Conservation (phyloP, 2,888 invertebrate genomes). For the Choristoneura rosaceana region DNA sequence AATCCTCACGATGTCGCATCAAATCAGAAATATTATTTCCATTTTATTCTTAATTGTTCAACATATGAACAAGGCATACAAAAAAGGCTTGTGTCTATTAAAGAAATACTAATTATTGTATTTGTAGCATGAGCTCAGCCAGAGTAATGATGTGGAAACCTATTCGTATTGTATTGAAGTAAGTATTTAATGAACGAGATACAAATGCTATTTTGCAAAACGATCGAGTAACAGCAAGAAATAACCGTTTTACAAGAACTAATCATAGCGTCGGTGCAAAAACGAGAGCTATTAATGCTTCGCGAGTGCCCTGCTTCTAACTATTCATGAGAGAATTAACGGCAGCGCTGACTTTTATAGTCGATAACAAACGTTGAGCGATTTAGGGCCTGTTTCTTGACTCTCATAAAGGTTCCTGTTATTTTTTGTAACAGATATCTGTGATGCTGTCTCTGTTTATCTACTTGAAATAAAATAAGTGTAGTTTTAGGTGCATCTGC, state of each 20-base stretch:
- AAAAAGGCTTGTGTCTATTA: too few species aligned
- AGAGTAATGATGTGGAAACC: conserved; percentile 76
- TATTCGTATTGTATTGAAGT: conserved; percentile 53
- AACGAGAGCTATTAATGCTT: conserved; percentile 72
- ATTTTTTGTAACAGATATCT: too few species aligned
- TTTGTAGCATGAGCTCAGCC: conserved; percentile 47
- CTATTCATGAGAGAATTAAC: conserved; percentile 79
- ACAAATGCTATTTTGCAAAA: conserved; percentile 73
- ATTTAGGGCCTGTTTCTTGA: conserved; percentile 44
- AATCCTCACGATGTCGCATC: neutral
- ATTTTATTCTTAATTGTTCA: conserved; percentile 9
- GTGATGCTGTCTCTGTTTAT: too few species aligned
- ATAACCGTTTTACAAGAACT: conserved; percentile 78
- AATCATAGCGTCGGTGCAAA: conserved; percentile 78
- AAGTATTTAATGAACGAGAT: conserved; percentile 60
- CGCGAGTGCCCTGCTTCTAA: conserved; percentile 66
- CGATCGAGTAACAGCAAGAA: conserved; percentile 74
- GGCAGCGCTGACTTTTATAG: conserved; percentile 52
- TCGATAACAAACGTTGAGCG: conserved; percentile 51
- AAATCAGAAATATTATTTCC: conserved; percentile 15
- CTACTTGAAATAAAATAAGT: too few species aligned
- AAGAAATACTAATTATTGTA: conserved; percentile 39
- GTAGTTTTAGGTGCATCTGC: too few species aligned
- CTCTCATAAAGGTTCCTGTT: too few species aligned
- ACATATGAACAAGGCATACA: too few species aligned